Conservation (phyloP, 2,888 invertebrate species). For the Watsonalla binaria region DNA sequence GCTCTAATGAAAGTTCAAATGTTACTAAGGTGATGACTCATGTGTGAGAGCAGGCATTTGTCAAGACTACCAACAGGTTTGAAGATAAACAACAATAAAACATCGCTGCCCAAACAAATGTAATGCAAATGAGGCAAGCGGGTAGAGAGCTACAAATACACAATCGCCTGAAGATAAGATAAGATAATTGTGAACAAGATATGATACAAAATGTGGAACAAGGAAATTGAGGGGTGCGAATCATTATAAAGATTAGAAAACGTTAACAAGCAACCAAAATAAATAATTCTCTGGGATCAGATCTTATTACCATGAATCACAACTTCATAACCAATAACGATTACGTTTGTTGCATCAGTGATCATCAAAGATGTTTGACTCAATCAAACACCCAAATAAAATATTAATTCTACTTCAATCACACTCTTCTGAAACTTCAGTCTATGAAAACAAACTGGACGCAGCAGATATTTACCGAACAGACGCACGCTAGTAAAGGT, state of each 20-base stretch:
- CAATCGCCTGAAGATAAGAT: slow-evolving; percentile 17
- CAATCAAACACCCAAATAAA: too few species aligned
- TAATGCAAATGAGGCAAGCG: slow-evolving; percentile 9
- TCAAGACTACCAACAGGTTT: slow-evolving; percentile 18
- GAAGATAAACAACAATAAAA: slow-evolving; percentile 9
- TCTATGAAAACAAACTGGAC: too few species aligned
- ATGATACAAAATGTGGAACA: slow-evolving; percentile 59
- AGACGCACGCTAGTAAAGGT: background rate
- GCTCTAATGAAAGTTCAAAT: slow-evolving; percentile 21
- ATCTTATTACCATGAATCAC: too few species aligned
- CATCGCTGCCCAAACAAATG: slow-evolving; percentile 7
- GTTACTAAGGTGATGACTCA: slow-evolving; percentile 27
- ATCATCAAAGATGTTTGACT: too few species aligned
- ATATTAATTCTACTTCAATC: too few species aligned
- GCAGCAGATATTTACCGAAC: too few species aligned
- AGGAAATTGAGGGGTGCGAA: slow-evolving; percentile 40
- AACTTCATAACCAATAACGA: too few species aligned
- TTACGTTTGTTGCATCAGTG: too few species aligned
- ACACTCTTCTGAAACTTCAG: too few species aligned
- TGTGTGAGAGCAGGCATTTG: slow-evolving; percentile 9
- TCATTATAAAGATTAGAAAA: background rate
- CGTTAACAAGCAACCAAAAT: too few species aligned
- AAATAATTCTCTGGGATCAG: too few species aligned
- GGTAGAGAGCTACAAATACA: slow-evolving; percentile 12
- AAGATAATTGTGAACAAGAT: slow-evolving; percentile 31